Evolutionary conservation across 2,797 vertebrate genomes (phyloP), one percentile per base, ranked within the genome.

Genomic region (Lutjanus argentimaculatus): DNA sequence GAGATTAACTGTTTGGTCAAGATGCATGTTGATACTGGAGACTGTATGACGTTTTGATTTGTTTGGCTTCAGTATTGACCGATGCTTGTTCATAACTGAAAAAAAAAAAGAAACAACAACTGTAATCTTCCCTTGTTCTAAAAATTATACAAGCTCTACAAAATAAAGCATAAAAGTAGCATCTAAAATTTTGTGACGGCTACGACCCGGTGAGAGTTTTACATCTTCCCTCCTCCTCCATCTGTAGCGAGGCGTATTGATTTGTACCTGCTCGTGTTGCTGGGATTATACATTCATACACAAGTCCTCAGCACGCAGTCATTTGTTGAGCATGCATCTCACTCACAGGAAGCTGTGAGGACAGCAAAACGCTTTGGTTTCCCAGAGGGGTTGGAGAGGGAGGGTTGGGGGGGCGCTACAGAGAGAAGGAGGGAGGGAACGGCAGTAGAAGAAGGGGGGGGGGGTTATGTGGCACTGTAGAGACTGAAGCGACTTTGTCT

Each of bases 401-500:
- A 55, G 11, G 62, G 9, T 3, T 3, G 30, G 25, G 17, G 22
- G 22, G 53, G 52, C 21, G 22, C 16, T 65, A 56, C 46, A 65
- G 8, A 51, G 67, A 16, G 51, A 22, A 25, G 46, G 21, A 19
- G 45, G 46, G 69, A 36, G 46, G 42, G 57, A 21, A 67, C 30
- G 3, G 21, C 22, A 30, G 9, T 8, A 15, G 55, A 11, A 19
- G 4, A 48, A 2, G 17, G 51, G 4, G 3, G n/a, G 9, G 8
- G 22, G 30, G 40, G 4, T 49, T 1, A 36, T 19, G 70, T 49
- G 42, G 51, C 61, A 48, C 76, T 83, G 85, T 74, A 85, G 90
- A 82, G 67, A 87, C 79, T 78, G 85, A 75, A 83, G 92, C 67
- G 72, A 91, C 90, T 89, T 78, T 81, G 89, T 93, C 93, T 95